Conservation (phyloP, 2,888 invertebrate species). For the Aelia acuminata region DNA sequence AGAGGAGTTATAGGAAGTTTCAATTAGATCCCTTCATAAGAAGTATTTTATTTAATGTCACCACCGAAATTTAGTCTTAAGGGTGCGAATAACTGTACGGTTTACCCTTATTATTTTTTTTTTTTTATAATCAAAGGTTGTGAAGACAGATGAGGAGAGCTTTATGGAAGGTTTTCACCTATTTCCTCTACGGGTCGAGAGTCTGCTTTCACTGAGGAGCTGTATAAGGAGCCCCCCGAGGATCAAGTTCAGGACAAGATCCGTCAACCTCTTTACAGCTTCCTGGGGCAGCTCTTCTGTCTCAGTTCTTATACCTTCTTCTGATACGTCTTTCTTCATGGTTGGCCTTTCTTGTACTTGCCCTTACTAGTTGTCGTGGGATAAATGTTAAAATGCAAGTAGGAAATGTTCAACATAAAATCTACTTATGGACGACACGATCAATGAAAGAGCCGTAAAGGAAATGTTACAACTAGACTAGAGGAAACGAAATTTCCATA, state of each 20-base stretch:
- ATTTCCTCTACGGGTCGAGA: background rate
- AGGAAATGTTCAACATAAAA: background rate
- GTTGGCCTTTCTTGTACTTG: background rate
- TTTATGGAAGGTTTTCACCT: background rate
- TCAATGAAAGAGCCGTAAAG: background rate
- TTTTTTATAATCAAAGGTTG: background rate
- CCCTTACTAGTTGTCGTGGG: background rate
- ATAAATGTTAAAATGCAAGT: background rate
- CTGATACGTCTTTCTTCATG: slow-evolving; percentile 24
- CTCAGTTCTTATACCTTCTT: slow-evolving; percentile 23
- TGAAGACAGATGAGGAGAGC: background rate
- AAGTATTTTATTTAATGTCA: no score
- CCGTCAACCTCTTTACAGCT: slow-evolving; percentile 48
- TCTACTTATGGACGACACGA: background rate
- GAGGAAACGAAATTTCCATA: background rate
- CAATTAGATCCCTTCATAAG: no score
- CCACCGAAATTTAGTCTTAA: no score
- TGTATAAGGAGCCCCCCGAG: slow-evolving; percentile 10
- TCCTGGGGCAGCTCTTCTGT: slow-evolving; percentile 4
- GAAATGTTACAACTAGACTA: background rate
- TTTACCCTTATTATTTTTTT: no score
- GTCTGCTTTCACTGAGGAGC: slow-evolving; percentile 42
- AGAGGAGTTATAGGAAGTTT: no score
- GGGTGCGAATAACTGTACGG: no score
- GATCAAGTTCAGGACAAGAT: slow-evolving; percentile 25